Conservation (phyloP, 2,797 vertebrate genomes). For the Leucoraja ocellata region DNA sequence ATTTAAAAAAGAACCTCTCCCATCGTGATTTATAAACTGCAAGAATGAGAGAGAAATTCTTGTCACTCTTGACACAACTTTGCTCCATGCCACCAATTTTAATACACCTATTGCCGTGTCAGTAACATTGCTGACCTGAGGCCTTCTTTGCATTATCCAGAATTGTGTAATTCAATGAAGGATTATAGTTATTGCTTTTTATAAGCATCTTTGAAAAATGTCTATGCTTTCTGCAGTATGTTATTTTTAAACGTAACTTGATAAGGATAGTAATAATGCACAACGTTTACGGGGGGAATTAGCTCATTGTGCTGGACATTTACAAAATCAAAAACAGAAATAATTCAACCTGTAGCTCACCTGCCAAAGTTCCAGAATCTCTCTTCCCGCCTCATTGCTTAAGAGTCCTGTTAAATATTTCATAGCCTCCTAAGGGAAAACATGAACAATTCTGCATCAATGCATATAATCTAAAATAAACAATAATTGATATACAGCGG, state of each 20-base stretch:
- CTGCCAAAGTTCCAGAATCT: constrained; percentile 86
- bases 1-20: too few species aligned
- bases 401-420: constrained; percentile 70
- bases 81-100: too few species aligned
- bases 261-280: neutral
- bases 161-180: too few species aligned
- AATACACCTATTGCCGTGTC: too few species aligned
- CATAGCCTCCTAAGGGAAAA: constrained; percentile 78
- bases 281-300: neutral
- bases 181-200: neutral
- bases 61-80: too few species aligned
- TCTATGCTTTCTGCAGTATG: too few species aligned
- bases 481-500: neutral
- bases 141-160: too few species aligned
- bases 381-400: constrained; percentile 69
- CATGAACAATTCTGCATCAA: neutral
- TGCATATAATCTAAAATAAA: neutral
- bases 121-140: too few species aligned
- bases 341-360: constrained; percentile 53
- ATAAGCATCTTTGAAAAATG: neutral
- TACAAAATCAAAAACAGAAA: neutral
- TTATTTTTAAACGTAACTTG: neutral
- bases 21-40: too few species aligned
- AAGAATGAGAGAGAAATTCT: too few species aligned
- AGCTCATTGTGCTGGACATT: too few species aligned